phyloP scores from a whole-genome alignment of 2,113 vertebrate species.

The Nestor notabilis region DNA sequence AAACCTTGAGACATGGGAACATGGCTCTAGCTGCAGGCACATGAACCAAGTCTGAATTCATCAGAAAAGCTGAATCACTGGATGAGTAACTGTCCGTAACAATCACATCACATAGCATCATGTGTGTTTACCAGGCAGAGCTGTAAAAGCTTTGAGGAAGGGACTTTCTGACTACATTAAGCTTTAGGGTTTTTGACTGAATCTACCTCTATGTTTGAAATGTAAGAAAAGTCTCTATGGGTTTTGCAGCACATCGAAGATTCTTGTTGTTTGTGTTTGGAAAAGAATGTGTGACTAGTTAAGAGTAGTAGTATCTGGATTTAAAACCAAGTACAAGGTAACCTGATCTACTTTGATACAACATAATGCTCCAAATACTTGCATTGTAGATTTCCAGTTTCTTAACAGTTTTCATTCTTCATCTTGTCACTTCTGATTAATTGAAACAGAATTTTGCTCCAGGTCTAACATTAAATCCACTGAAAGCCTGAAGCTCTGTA shows the following conservation, averaged over 20 bases:
- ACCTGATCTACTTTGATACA: background rate
- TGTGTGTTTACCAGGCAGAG: background rate
- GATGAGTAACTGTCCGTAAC: constrained; percentile 13
- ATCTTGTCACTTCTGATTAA: background rate
- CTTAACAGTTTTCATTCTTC: background rate
- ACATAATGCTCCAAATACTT: background rate
- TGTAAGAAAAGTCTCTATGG: background rate
- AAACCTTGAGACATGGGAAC: background rate
- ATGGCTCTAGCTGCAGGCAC: background rate
- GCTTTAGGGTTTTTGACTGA: background rate
- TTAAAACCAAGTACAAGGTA: background rate
- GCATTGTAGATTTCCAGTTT: background rate
- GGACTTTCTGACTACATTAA: background rate
- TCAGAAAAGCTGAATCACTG: constrained; percentile 48
- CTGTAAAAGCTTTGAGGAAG: background rate
- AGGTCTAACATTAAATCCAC: background rate
- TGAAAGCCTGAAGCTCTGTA: background rate
- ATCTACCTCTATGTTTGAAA: background rate
- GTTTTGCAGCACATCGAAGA: background rate
- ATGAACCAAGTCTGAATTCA: background rate
- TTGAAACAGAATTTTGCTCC: background rate
- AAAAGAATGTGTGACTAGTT: background rate
- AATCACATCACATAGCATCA: background rate
- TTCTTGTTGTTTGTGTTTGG: background rate
- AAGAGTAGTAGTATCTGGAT: background rate